These are phyloP conservation scores for Carettochelys insculpta DNA, from an alignment of 2,113 vertebrate genomes.

Conservation along the genomic window DNA sequence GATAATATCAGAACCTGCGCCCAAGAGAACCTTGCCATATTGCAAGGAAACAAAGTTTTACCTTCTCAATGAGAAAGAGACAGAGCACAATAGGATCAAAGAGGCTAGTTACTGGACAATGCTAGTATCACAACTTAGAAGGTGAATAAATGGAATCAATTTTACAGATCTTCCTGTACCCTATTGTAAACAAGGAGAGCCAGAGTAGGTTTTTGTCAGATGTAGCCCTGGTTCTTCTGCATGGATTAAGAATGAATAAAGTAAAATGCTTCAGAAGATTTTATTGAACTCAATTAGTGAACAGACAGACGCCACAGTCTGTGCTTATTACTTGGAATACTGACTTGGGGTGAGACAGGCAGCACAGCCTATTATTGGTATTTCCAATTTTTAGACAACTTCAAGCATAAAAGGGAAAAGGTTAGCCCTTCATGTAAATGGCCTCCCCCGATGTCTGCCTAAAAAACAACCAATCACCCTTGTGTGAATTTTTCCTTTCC, in stretches of 20 bases:
- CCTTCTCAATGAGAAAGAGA: background rate
- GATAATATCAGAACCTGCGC: background rate
- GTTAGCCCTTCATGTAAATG: background rate
- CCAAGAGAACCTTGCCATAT: background rate
- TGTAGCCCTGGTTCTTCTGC: slow-evolving; percentile 44
- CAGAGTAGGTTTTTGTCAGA: slow-evolving; percentile 42
- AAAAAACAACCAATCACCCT: background rate
- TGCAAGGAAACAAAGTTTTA: background rate
- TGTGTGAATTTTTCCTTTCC: background rate
- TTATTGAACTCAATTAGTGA: background rate
- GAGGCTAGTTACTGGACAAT: background rate
- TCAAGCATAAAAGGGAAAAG: background rate
- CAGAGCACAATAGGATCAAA: background rate
- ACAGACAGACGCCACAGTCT: background rate
- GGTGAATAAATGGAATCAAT: background rate
- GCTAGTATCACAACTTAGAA: background rate
- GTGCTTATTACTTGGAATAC: background rate
- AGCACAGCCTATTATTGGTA: background rate
- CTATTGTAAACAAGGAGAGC: slow-evolving; percentile 33
- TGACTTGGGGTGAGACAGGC: background rate
- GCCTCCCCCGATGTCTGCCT: background rate
- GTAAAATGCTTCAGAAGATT: slow-evolving; percentile 21
- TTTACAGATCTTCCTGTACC: background rate
- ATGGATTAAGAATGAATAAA: slow-evolving; percentile 16
- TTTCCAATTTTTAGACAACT: background rate